A percentile compares a stretch with the other conserved stretches of the same genome.
These are phyloP conservation scores for Thera britannica DNA, from an alignment of 2,888 invertebrate species.

Conservation along the genomic window DNA sequence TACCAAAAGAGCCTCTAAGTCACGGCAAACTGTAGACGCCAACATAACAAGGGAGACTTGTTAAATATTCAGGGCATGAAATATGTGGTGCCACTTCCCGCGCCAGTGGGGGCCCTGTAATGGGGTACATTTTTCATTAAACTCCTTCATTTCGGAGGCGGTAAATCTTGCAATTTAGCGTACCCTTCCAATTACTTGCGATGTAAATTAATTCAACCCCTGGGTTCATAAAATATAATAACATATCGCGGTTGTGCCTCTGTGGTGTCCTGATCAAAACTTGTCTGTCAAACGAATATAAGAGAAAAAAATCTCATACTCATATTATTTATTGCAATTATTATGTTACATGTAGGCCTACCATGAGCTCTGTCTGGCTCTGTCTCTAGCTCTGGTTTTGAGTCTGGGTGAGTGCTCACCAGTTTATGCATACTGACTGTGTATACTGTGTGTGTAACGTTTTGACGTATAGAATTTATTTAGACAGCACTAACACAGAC, in stretches of 20 bases:
- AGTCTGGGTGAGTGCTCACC: too few relatives aligned
- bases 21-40: conserved; percentile 9
- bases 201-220: conserved; percentile 1
- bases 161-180: conserved; percentile 14
- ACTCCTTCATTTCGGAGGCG: conserved; percentile 31
- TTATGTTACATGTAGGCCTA: too few relatives aligned
- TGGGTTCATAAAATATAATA: not conserved
- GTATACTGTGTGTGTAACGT: too few relatives aligned
- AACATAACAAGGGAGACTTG: conserved; percentile 20
- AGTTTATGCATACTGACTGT: too few relatives aligned
- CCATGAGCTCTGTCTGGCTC: too few relatives aligned
- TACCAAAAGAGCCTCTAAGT: not conserved
- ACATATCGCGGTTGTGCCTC: not conserved
- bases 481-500: too few relatives aligned
- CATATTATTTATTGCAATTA: too few relatives aligned
- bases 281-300: too few relatives aligned
- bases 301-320: too few relatives aligned
- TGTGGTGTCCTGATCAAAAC: too few relatives aligned
- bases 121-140: conserved; percentile 37
- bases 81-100: conserved; percentile 27
- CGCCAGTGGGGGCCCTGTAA: conserved; percentile 21
- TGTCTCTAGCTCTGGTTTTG: too few relatives aligned
- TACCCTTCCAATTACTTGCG: conserved; percentile 6
- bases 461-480: too few relatives aligned
- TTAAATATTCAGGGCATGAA: conserved; percentile 33